Base-by-base conservation (phyloP, 2,797 vertebrate species). In the Mormyrus hasselquistii region DNA sequence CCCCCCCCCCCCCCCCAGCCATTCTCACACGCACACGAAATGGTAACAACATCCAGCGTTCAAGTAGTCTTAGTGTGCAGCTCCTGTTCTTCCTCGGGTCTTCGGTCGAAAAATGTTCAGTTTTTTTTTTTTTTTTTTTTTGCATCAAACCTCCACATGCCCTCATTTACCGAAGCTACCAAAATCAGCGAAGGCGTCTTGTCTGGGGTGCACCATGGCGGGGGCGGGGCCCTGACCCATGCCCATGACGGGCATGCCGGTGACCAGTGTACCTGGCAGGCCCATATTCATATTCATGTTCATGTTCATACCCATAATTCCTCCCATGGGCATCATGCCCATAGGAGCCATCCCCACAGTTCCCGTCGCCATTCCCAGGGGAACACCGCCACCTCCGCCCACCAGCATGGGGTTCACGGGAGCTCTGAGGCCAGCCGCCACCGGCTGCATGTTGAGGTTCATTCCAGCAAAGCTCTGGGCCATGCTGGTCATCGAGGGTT, bases 151-250 rank as follows among this genome's bases (percentile, higher is more conserved):
- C 93, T 93, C 94, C 93, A 92, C 91, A 92, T 92, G 1, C 7
- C 22, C 93, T 97, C 96, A 99, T 97, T 99, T 99, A 93, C 97
- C 97, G 95, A 99, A 99, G 96, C 97, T 99, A 96, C 97, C 98
- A 92, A 99, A 99, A 95, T 98, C 98, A 95, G 98, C 97, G 90
- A 99, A 99, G 97, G 98, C 98, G 97, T 99, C 98, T 97, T 98
- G 97, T 97, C 99, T 99, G 92, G 98, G 97, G 91, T 97, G 97
- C 91, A 97, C 95, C 95, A 96, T 94, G 93, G 95, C 94, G 22
- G 96, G 92, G 91, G 91, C 93, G 88, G 96, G 92, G 34, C 93
- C 91, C 69, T 94, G 91, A 87, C 94, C 91, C 95, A 97, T 92
- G 49, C 95, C 90, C 89, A 96, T 91, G 19, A 73, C 95, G 83